These are phyloP conservation scores for Lithophane leautieri DNA, from an alignment of 2,888 invertebrate genomes.

Conservation along the genomic window DNA sequence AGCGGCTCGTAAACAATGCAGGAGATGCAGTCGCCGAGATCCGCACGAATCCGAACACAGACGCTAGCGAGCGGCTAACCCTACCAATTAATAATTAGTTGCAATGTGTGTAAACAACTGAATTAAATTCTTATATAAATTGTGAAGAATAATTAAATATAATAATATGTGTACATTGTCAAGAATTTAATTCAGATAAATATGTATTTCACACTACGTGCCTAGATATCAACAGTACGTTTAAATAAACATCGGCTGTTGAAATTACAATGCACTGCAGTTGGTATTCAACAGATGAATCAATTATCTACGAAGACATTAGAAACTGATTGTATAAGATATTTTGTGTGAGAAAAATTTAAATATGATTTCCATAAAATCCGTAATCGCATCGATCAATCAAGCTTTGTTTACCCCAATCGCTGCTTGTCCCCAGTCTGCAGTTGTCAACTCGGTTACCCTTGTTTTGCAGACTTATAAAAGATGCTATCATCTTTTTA, in stretches of 20 bases:
- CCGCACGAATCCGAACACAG: slow-evolving; percentile 3
- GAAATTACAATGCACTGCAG: slow-evolving; percentile 4
- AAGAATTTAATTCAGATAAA: background rate
- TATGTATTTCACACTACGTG: background rate
- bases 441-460: background rate
- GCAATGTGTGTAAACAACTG: slow-evolving; percentile 2
- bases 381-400: slow-evolving; percentile 21
- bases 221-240: background rate
- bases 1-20: slow-evolving; percentile 50
- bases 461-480: background rate
- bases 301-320: slow-evolving; percentile 30
- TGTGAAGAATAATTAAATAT: too few relatives aligned
- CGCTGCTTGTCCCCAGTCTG: background rate
- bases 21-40: slow-evolving; percentile 30
- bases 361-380: slow-evolving; percentile 25
- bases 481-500: background rate
- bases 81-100: slow-evolving; percentile 18
- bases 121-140: background rate
- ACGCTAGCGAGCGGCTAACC: slow-evolving; percentile 6
- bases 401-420: slow-evolving; percentile 24
- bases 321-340: background rate
- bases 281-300: slow-evolving; percentile 13
- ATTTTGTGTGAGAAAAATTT: slow-evolving; percentile 26
- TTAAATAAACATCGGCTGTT: background rate
- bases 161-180: too few relatives aligned